Percentiles rank a stretch among this genome's conserved stretches.
Evolutionary conservation across 1,140 invertebrate species (phyloP).

Genomic region (Anastrepha obliqua): DNA sequence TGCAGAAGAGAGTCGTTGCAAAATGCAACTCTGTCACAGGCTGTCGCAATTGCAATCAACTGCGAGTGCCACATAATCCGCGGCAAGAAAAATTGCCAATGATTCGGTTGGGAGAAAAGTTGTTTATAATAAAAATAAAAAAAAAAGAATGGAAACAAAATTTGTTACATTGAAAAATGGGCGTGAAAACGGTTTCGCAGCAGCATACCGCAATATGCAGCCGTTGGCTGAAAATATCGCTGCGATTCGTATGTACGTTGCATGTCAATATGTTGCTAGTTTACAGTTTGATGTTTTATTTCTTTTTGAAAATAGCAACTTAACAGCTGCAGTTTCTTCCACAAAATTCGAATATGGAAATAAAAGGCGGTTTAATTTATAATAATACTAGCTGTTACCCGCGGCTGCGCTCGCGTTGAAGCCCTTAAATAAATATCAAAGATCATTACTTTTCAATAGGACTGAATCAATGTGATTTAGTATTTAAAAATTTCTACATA

Average conservation of each 20-base stretch:
- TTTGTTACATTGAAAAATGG: background rate
- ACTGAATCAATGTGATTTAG: no score
- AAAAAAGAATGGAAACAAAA: background rate
- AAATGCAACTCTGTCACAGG: slow-evolving; percentile 25
- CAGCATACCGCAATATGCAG: background rate
- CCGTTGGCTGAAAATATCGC: background rate
- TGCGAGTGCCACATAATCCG: slow-evolving; percentile 43
- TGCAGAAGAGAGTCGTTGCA: background rate
- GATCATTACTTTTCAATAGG: no score
- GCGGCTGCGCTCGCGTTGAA: no score
- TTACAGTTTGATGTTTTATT: background rate
- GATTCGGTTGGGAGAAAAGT: background rate
- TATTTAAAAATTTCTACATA: no score
- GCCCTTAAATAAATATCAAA: no score
- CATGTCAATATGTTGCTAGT: background rate
- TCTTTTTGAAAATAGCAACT: no score
- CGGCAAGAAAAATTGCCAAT: slow-evolving; percentile 47
- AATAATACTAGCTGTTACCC: no score
- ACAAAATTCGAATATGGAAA: no score
- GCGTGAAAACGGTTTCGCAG: background rate
- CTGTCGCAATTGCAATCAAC: slow-evolving; percentile 44
- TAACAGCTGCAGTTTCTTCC: no score
- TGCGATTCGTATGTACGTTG: background rate
- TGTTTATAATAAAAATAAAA: slow-evolving; percentile 9
- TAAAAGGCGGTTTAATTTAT: no score